phyloP scores from a whole-genome alignment of 2,888 invertebrate species.

The Euproctis similis region DNA sequence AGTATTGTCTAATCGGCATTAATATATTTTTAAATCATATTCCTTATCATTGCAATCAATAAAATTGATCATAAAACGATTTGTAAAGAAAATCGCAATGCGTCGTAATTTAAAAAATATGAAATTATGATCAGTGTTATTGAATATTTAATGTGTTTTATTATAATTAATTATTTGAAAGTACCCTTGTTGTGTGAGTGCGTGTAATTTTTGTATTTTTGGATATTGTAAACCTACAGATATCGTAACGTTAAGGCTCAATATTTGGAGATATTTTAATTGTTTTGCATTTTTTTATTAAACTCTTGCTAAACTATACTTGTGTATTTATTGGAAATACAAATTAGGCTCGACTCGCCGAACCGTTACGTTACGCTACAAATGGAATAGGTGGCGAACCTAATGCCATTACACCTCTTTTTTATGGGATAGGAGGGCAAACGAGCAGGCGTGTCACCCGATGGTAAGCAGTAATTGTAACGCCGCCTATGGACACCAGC shows the following conservation, averaged over 20 bases:
- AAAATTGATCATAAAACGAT: slow-evolving; percentile 14
- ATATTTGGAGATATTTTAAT: slow-evolving; percentile 73
- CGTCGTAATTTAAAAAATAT: no score
- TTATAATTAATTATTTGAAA: slow-evolving; percentile 16
- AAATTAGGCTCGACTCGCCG: no score
- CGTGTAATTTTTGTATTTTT: slow-evolving; percentile 63
- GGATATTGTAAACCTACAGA: slow-evolving; percentile 59
- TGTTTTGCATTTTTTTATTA: slow-evolving; percentile 76
- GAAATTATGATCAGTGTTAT: slow-evolving; percentile 12
- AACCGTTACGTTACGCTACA: no score
- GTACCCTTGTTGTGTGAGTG: slow-evolving; percentile 47
- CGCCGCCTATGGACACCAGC: no score
- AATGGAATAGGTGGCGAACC: no score
- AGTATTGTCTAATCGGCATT: slow-evolving; percentile 18
- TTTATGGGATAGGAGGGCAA: no score
- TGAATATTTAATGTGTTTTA: slow-evolving; percentile 16
- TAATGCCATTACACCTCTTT: no score
- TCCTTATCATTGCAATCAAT: slow-evolving; percentile 15
- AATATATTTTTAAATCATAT: no score
- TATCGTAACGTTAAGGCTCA: slow-evolving; percentile 68
- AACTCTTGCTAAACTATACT: slow-evolving; percentile 69
- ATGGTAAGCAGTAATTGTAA: no score
- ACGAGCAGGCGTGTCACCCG: no score
- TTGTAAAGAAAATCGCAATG: no score
- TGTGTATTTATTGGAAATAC: slow-evolving; percentile 38